Conservation (phyloP, 2,113 vertebrate genomes). For the Anser brachyrhynchus region DNA sequence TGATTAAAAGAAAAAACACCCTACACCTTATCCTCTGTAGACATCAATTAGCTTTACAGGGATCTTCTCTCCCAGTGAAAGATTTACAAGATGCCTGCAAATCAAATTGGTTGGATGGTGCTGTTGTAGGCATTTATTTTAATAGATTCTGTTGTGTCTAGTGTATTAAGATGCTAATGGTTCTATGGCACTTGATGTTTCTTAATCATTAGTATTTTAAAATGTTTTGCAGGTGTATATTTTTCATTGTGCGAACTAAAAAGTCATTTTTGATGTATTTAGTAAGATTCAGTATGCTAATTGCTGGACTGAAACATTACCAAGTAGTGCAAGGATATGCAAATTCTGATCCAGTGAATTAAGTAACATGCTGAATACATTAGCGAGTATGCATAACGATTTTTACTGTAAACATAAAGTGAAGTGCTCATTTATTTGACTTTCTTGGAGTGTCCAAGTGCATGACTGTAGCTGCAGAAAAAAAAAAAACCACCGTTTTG, state of each 20-base stretch:
- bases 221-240: background rate
- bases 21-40: background rate
- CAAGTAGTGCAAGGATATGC: constrained; percentile 19
- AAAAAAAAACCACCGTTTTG: background rate
- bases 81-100: background rate
- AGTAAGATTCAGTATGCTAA: background rate
- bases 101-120: background rate
- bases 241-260: background rate
- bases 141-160: background rate
- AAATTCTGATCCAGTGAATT: constrained; percentile 10
- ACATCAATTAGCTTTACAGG: background rate
- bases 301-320: constrained; percentile 14
- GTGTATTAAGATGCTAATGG: background rate
- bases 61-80: background rate
- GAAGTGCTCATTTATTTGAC: constrained; percentile 1
- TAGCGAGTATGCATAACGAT: background rate
- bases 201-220: background rate
- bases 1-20: background rate
- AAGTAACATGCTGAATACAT: background rate
- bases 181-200: background rate
- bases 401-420: constrained; percentile 15
- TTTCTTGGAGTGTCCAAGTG: background rate
- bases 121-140: background rate
- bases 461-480: background rate
- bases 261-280: background rate